phyloP scores from a whole-genome alignment of 2,888 invertebrate genomes.

The Athetis lepigone region DNA sequence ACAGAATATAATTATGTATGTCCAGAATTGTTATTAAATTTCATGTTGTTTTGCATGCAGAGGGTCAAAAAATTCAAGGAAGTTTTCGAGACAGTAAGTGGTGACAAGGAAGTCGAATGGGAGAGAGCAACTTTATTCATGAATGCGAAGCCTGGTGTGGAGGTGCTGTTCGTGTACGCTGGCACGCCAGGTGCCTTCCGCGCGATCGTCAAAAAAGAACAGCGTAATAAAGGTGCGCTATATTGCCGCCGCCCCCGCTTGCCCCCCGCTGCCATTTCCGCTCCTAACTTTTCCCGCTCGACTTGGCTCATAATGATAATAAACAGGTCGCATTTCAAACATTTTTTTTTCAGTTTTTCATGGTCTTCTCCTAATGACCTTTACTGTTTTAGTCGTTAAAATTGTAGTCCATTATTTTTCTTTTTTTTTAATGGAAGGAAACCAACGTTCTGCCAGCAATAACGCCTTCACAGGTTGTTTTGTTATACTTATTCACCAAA shows the following conservation, averaged over 20 bases:
- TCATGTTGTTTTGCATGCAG: conserved; percentile 62
- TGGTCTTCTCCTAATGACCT: conserved; percentile 80
- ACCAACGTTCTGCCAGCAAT: not conserved
- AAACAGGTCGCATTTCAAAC: conserved; percentile 84
- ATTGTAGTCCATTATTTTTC: conserved; percentile 9
- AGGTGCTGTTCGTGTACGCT: conserved; percentile 75
- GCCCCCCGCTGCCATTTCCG: conserved; percentile 83
- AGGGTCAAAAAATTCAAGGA: conserved; percentile 73
- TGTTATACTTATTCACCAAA: conserved; percentile 14
- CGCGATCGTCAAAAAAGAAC: conserved; percentile 76
- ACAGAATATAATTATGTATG: too few relatives aligned
- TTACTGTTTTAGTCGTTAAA: conserved; percentile 74
- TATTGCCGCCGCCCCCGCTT: conserved; percentile 66
- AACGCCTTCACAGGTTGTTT: conserved; percentile 9
- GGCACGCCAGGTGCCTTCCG: conserved; percentile 79
- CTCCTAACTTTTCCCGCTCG: conserved; percentile 82
- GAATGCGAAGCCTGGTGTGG: conserved; percentile 79
- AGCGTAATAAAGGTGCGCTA: conserved; percentile 78
- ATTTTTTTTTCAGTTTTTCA: conserved; percentile 76
- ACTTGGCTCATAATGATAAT: conserved; percentile 86
- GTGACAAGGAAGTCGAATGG: conserved; percentile 74
- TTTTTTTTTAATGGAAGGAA: conserved; percentile 1
- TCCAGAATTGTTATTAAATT: too few relatives aligned
- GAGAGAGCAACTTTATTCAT: conserved; percentile 77
- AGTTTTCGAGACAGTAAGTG: conserved; percentile 71